Conservation (phyloP, 2,797 vertebrate species). For the Scomberomorus guttatus region DNA sequence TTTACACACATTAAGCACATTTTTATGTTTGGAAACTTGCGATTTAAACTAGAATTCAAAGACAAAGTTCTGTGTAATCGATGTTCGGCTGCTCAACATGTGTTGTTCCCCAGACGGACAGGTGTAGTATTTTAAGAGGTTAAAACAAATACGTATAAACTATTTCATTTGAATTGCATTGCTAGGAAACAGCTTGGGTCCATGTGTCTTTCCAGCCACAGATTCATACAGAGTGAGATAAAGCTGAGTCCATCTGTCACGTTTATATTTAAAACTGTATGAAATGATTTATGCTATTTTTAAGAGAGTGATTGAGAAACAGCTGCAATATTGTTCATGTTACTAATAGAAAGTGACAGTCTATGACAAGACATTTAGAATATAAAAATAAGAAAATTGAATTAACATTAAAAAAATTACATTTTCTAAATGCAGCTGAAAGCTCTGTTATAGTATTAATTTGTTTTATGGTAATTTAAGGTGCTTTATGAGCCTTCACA, state of each 20-base stretch:
- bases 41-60: not conserved
- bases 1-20: not conserved
- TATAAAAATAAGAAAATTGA: not conserved
- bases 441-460: not conserved
- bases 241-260: not conserved
- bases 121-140: not conserved
- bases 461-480: not conserved
- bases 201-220: not conserved
- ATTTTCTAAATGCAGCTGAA: not conserved
- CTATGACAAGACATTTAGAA: not conserved
- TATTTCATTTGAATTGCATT: conserved; percentile 2
- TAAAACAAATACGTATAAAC: conserved; percentile 1
- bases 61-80: not conserved
- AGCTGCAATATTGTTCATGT: not conserved
- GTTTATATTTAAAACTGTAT: not conserved
- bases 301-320: not conserved
- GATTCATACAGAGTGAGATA: not conserved
- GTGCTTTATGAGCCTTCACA: not conserved
- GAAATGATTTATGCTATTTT: not conserved
- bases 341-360: not conserved
- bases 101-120: not conserved
- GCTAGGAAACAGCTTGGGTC: conserved; percentile 1
- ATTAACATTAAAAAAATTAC: not conserved
- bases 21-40: not conserved
- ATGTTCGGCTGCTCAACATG: not conserved